Base-by-base conservation (phyloP, 2,113 vertebrate genomes). In the Lanius ludovicianus region DNA sequence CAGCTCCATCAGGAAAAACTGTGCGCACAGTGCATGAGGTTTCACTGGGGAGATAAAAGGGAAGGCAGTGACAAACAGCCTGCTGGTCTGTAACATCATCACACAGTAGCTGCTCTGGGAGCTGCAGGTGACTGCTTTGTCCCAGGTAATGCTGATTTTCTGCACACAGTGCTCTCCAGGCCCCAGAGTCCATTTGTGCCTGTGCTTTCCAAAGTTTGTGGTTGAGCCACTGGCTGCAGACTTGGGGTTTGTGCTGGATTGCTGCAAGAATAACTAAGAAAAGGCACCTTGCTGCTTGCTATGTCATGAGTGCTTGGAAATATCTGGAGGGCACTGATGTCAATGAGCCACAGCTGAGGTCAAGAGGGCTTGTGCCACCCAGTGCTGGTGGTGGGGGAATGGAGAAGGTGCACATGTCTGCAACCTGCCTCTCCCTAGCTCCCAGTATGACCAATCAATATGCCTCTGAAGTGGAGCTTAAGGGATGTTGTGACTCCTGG, bases 21-120 rank as follows among this genome's bases (percentile, higher is more conserved):
- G 1, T 7, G 27, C 13, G 4, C 1, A 5, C 17, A 37, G 64
- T 1, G 0, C 27, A 2, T 3, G 44, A 65, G 37, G 16, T 42
- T 90, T 62, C 76, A 62, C 39, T 15, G 16, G 64, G 84, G 73
- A 81, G 62, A 70, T 39, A 39, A 69, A 60, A 76, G 65, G 62
- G 68, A 49, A 74, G 75, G 56, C 64, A 53, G 84, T 13, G 81
- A 81, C 64, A 84, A 75, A 56, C 1, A 76, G n/a, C 39, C 68
- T 65, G 67, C 46, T 83, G 63, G 19, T 37, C 53, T 41, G n/a
- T 18, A 47, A n/a, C 3, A 2, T 4, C 1, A 5, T 9, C 28
- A n/a, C 57, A 20, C 33, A 64, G 75, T 89, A 88, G 65, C 50
- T 12, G 2, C 47, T 70, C 42, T 55, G 42, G 7, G 44, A 0